Percentiles rank a stretch among this genome's conserved stretches.
Conservation (phyloP, 1,140 invertebrate species). For the Zaprionus ghesquierei region DNA sequence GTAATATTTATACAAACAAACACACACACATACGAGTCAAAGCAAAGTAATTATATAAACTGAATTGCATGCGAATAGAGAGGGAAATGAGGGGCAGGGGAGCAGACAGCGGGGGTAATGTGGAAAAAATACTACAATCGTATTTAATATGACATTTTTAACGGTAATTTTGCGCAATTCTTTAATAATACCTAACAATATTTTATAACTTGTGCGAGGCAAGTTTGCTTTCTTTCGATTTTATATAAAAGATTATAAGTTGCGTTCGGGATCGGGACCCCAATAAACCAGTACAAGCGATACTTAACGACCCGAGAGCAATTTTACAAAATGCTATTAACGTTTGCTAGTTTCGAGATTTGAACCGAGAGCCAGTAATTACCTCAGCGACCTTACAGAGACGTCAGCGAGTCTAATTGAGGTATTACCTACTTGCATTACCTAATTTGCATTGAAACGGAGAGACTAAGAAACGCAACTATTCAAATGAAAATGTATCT, state of each 20-base stretch:
- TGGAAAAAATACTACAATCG: slow-evolving; percentile 19
- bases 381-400: not conserved
- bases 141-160: slow-evolving; percentile 25
- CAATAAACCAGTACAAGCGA: not conserved
- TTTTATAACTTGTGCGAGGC: not conserved
- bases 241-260: not conserved
- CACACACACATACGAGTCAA: not conserved
- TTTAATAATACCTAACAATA: slow-evolving; percentile 31
- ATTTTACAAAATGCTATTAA: not conserved
- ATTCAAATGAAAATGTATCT: too few relatives aligned
- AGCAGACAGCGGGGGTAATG: not conserved
- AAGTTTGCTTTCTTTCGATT: not conserved
- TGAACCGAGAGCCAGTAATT: too few relatives aligned
- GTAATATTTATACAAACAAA: slow-evolving; percentile 34
- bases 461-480: too few relatives aligned
- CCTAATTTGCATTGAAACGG: not conserved
- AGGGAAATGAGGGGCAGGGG: not conserved
- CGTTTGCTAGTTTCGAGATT: too few relatives aligned
- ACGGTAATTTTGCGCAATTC: slow-evolving; percentile 19
- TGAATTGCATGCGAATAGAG: slow-evolving; percentile 2
- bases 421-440: not conserved
- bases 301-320: not conserved
- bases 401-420: not conserved
- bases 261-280: not conserved
- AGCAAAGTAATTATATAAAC: slow-evolving; percentile 24